phyloP scores from a whole-genome alignment of 2,888 invertebrate genomes.

The Suillia variegata region DNA sequence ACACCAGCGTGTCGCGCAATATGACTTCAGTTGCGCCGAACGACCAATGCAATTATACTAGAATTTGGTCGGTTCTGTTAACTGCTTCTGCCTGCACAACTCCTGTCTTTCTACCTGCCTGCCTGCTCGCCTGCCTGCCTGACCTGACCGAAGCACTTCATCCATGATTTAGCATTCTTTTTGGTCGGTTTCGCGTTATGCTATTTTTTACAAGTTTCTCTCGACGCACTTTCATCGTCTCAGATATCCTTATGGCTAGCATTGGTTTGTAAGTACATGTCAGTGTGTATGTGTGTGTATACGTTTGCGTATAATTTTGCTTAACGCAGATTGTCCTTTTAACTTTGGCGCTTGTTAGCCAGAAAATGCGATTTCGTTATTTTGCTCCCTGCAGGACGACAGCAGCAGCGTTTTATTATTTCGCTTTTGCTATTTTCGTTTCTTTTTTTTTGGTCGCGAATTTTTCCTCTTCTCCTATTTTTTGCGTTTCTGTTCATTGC shows the following conservation, averaged over 20 bases:
- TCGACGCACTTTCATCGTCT: constrained; percentile 1
- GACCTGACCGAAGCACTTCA: constrained; percentile 31
- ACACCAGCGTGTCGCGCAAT: neutral
- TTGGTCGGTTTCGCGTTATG: constrained; percentile 39
- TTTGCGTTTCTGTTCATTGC: constrained; percentile 14
- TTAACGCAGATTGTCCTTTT: constrained; percentile 46
- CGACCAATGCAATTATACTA: constrained; percentile 52
- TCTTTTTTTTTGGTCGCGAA: constrained; percentile 7
- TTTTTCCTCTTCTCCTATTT: constrained; percentile 19
- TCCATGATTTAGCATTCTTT: constrained; percentile 54
- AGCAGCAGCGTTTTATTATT: neutral
- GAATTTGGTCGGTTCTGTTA: too few relatives aligned
- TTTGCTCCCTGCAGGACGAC: neutral
- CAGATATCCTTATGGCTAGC: neutral
- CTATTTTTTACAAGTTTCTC: constrained; percentile 29
- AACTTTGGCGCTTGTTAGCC: constrained; percentile 40
- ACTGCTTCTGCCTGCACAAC: too few relatives aligned
- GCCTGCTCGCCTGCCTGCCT: constrained; percentile 27
- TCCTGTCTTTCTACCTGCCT: too few relatives aligned
- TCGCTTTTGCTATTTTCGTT: neutral
- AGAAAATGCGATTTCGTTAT: constrained; percentile 15
- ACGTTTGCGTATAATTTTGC: constrained; percentile 10
- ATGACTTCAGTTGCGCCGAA: constrained; percentile 26
- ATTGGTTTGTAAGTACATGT: constrained; percentile 8
- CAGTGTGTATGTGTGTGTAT: constrained; percentile 13